Conservation (phyloP, 2,797 vertebrate genomes). For the Bovichtus variegatus region DNA sequence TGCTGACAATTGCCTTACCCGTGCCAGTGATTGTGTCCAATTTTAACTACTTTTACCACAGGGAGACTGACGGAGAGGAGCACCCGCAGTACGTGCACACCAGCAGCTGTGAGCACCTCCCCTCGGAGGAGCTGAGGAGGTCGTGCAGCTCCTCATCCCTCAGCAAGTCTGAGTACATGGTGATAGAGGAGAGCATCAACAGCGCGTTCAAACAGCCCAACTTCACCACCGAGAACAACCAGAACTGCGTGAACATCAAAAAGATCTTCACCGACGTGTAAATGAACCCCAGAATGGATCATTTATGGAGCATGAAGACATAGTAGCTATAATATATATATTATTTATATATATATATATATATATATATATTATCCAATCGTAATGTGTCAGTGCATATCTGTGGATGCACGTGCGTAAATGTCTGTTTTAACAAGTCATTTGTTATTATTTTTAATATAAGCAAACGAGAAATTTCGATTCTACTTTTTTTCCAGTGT, state of each 20-base stretch:
- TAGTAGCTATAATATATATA: slow-evolving; percentile 44
- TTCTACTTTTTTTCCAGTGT: slow-evolving; percentile 1
- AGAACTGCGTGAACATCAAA: slow-evolving; percentile 96
- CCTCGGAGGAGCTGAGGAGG: slow-evolving; percentile 91
- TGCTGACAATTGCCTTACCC: slow-evolving; percentile 96
- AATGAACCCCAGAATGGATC: slow-evolving; percentile 32
- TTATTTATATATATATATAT: slow-evolving; percentile 41
- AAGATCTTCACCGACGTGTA: slow-evolving; percentile 98
- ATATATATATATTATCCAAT: slow-evolving; percentile 39
- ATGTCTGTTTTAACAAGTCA: slow-evolving; percentile 62
- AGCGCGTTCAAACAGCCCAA: slow-evolving; percentile 90
- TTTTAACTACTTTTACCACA: slow-evolving; percentile 99
- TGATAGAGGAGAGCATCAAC: slow-evolving; percentile 93
- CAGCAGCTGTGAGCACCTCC: slow-evolving; percentile 93
- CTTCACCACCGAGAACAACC: slow-evolving; percentile 91
- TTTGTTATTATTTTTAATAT: background rate
- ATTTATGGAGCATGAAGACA: slow-evolving; percentile 46
- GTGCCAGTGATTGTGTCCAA: slow-evolving; percentile 99
- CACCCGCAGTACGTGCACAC: slow-evolving; percentile 92
- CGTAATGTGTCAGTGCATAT: slow-evolving; percentile 76
- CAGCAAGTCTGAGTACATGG: slow-evolving; percentile 96
- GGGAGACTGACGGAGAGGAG: slow-evolving; percentile 98
- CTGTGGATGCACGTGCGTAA: slow-evolving; percentile 66
- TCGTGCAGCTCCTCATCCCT: slow-evolving; percentile 93
- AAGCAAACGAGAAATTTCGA: background rate